Evolutionary conservation across 2,888 invertebrate genomes (phyloP), one percentile per base, ranked within the genome.

Genomic region (Philereme vetulata): DNA sequence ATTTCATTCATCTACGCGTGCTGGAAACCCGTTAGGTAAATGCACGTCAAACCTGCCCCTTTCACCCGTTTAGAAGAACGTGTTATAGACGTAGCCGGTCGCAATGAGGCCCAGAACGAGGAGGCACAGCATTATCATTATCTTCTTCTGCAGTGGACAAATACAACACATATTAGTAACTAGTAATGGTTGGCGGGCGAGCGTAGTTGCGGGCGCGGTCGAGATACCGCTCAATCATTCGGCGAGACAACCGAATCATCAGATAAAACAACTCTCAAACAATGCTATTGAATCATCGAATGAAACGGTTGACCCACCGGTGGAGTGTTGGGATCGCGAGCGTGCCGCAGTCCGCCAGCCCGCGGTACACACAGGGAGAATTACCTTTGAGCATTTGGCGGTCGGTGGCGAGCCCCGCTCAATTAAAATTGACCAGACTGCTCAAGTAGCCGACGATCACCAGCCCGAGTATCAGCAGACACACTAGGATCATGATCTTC

Each of bases 401-500:
- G 77, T 73, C 72, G 77, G 71, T 67, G 77, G 61, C 70, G 74
- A 60, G 72, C 64, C 74, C 75, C 77, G 79, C 90, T 93, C 93
- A 94, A 87, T 64, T 56, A 63, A 57, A 34, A 57, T 21, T 84
- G 89, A 94, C 89, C 90, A 88, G 89, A 85, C 93, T 93, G 86
- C 93, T 93, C 84, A 95, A 93, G 91, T 94, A 94, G 86, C 95
- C 93, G 82, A 95, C 95, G 88, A 96, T 93, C 86, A 96, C 95
- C 93, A 96, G 93, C 88, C 95, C 95, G 93, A 96, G 94, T 92
- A 97, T 94, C 90, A 96, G 94, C 93, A 97, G 95, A 94, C 97
- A 97, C 94, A 97, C 95, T 93, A 96, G 94, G 94, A 97, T 97
- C 95, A 96, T 95, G 93, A 97, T 96, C 95, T 96, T 95, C 96